Percentiles rank a stretch among this genome's conserved stretches.
Evolutionary conservation across 2,113 vertebrate species (phyloP).

Genomic region (Orientallactaga bullata): DNA sequence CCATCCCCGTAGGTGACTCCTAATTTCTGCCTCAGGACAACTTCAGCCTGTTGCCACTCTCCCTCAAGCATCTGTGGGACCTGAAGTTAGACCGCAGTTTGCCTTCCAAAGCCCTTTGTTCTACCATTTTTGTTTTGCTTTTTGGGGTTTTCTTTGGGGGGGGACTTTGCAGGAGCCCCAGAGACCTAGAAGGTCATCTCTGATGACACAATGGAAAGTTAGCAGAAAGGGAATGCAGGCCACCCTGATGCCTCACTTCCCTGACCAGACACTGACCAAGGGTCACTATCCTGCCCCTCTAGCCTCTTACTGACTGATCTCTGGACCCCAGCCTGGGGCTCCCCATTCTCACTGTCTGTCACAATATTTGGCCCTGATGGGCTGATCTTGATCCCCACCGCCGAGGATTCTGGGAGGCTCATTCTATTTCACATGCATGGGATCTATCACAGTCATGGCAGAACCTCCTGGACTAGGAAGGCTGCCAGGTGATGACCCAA

Average conservation of each 20-base stretch:
- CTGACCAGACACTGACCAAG: neutral
- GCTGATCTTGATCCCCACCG: no score
- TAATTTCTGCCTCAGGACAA: neutral
- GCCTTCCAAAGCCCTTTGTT: neutral
- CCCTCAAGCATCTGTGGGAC: neutral
- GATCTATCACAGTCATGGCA: neutral
- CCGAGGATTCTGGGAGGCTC: neutral
- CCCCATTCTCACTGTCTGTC: neutral
- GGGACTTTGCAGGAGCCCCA: neutral
- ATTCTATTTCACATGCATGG: neutral
- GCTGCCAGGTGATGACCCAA: neutral
- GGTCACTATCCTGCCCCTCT: neutral
- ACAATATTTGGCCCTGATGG: neutral
- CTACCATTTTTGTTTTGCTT: neutral
- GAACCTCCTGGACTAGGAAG: neutral
- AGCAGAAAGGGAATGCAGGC: fast-evolving
- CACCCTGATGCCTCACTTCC: no score
- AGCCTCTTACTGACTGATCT: no score
- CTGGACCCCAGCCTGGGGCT: neutral
- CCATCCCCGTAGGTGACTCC: fast-evolving
- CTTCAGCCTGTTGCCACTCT: neutral
- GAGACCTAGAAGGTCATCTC: neutral
- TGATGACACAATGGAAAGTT: no score
- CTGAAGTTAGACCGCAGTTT: neutral
- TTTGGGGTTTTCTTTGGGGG: fast-evolving